A percentile compares a stretch with the other conserved stretches of the same genome.
Evolutionary conservation across 2,888 invertebrate species (phyloP).

Genomic region (Tillus elongatus): DNA sequence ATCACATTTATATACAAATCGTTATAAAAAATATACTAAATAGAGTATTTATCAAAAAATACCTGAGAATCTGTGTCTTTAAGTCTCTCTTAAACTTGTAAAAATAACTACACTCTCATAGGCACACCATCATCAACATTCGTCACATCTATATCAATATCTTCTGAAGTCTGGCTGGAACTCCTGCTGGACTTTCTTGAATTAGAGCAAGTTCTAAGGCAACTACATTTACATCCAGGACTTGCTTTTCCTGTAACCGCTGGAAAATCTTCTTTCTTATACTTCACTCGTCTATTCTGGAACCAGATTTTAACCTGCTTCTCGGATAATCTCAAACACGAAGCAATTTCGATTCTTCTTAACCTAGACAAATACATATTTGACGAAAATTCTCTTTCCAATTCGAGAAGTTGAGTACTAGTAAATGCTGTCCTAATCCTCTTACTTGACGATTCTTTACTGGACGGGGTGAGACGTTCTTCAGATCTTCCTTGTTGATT

Average conservation of each 20-base stretch:
- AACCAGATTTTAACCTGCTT: conserved; percentile 96
- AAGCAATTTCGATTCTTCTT: conserved; percentile 87
- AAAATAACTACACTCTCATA: not conserved
- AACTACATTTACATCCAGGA: conserved; percentile 42
- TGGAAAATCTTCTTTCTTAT: conserved; percentile 80
- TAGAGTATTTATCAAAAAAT: not conserved
- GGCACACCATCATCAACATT: conserved; percentile 36
- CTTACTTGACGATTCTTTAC: conserved; percentile 62
- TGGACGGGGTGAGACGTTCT: conserved; percentile 42
- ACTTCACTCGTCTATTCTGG: conserved; percentile 85
- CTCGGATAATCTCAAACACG: conserved; percentile 76
- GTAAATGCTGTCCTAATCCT: conserved; percentile 90
- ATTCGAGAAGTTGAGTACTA: conserved; percentile 74
- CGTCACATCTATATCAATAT: conserved; percentile 38
- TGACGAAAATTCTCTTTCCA: conserved; percentile 80
- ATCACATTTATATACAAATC: no score
- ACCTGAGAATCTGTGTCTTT: no score
- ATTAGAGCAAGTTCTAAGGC: conserved; percentile 42
- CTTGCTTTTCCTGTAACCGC: conserved; percentile 17
- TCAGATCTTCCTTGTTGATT: conserved; percentile 43
- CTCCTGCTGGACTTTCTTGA: conserved; percentile 25
- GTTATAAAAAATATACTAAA: no score
- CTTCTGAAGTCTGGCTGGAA: conserved; percentile 34
- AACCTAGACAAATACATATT: conserved; percentile 88
- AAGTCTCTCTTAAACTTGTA: not conserved